Evolutionary conservation across 2,797 vertebrate genomes (phyloP).

Genomic region (Rhodeus uyekii): DNA sequence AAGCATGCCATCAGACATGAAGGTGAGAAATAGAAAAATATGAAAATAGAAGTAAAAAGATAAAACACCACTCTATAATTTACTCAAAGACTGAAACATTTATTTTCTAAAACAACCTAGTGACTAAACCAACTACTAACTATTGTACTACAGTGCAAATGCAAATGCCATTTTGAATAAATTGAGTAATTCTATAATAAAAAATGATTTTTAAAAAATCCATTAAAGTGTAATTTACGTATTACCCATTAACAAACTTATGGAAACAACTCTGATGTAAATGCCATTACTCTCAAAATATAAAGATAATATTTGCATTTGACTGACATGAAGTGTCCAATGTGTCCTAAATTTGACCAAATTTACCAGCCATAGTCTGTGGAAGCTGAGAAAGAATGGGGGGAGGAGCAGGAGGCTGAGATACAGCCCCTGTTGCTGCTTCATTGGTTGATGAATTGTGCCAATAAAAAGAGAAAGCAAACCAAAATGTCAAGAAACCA

Average conservation of each 20-base stretch:
- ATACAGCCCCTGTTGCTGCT: slow-evolving; percentile 5
- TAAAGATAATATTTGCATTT: slow-evolving; percentile 6
- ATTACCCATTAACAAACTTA: neutral
- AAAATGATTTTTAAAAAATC: neutral
- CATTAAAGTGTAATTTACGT: no score
- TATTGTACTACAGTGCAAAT: neutral
- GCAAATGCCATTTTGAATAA: neutral
- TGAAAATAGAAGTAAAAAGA: neutral
- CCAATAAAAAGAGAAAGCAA: slow-evolving; percentile 25
- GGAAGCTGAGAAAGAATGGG: slow-evolving; percentile 10
- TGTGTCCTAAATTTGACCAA: neutral
- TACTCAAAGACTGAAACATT: neutral
- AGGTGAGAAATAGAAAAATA: neutral
- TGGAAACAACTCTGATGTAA: neutral
- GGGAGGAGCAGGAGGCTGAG: slow-evolving; percentile 19
- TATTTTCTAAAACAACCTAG: neutral
- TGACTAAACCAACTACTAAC: neutral
- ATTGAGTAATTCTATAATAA: neutral
- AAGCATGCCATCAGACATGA: slow-evolving; percentile 4
- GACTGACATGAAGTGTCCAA: neutral
- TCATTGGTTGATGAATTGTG: slow-evolving; percentile 25
- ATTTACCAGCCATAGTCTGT: slow-evolving; percentile 41
- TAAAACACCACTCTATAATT: neutral
- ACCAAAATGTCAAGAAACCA: slow-evolving; percentile 11
- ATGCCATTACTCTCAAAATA: neutral